These are phyloP conservation scores for Poeciliopsis prolifica DNA, from an alignment of 2,113 vertebrate species.

Conservation along the genomic window DNA sequence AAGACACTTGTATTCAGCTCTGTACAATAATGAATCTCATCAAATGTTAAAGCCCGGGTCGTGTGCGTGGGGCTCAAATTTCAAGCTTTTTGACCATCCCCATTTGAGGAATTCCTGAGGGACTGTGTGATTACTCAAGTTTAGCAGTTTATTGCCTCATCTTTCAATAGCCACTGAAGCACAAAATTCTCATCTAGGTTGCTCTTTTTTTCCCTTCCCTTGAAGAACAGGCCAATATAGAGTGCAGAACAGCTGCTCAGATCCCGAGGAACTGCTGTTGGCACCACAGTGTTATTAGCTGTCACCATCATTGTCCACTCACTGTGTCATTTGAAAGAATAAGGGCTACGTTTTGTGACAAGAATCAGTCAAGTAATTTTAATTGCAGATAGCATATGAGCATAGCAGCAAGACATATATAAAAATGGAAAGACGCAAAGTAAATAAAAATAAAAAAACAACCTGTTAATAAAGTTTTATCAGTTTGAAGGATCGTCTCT, in stretches of 20 bases:
- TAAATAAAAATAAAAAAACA: too few species aligned
- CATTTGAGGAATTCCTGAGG: conserved; percentile 93
- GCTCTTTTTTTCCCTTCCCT: conserved; percentile 81
- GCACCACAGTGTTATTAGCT: conserved; percentile 72
- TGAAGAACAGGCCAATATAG: conserved; percentile 95
- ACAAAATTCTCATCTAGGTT: conserved; percentile 99
- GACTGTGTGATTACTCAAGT: conserved; percentile 99
- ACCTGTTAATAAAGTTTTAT: too few species aligned
- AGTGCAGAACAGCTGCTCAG: conserved; percentile 87
- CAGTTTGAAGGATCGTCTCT: not conserved
- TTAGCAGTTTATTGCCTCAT: conserved; percentile 99
- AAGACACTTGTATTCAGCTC: conserved; percentile 95
- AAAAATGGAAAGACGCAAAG: too few species aligned
- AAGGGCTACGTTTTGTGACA: conserved; percentile 57
- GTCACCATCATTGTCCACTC: conserved; percentile 70
- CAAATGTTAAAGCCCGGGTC: conserved; percentile 89
- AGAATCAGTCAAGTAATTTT: conserved; percentile 57
- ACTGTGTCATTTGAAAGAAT: conserved; percentile 65
- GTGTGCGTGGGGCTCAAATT: conserved; percentile 90
- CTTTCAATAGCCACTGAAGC: conserved; percentile 99
- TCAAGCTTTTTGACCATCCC: conserved; percentile 98
- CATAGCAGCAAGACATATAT: not conserved
- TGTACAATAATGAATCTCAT: conserved; percentile 96
- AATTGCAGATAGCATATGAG: conserved; percentile 28
- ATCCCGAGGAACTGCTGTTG: conserved; percentile 83